These are phyloP conservation scores for Myocastor coypus DNA, from an alignment of 2,113 vertebrate genomes.

Conservation along the genomic window DNA sequence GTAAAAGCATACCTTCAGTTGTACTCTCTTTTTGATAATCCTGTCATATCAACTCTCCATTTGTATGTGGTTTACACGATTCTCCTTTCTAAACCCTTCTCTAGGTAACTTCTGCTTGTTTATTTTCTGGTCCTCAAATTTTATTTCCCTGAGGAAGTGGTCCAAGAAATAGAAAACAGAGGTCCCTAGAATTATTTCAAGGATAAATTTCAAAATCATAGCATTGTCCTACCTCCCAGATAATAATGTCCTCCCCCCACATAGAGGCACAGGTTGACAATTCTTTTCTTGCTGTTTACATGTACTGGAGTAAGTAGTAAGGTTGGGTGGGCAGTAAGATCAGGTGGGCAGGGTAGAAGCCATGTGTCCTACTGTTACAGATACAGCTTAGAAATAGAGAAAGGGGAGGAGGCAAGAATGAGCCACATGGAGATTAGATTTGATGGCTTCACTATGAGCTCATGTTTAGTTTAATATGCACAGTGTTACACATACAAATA, in stretches of 20 bases:
- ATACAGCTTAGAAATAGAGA: not conserved
- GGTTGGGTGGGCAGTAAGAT: not conserved
- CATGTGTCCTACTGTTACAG: not conserved
- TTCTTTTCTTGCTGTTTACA: not conserved
- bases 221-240: not conserved
- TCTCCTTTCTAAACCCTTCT: not conserved
- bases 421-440: not conserved
- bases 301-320: not conserved
- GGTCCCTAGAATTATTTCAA: constrained; percentile 62
- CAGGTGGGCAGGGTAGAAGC: not conserved
- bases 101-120: constrained; percentile 45
- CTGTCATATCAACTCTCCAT: not conserved
- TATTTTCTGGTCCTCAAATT: constrained; percentile 62
- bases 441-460: not conserved
- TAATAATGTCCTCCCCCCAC: not conserved
- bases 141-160: constrained; percentile 62
- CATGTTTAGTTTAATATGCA: not conserved
- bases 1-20: not conserved
- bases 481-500: not conserved
- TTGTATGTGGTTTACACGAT: constrained; percentile 7
- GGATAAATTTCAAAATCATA: constrained; percentile 74
- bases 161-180: constrained; percentile 7
- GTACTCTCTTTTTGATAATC: not conserved
- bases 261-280: not conserved
- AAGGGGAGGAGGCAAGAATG: not conserved